Evolutionary conservation across 2,113 vertebrate species (phyloP).

Genomic region (Piaya cayana): DNA sequence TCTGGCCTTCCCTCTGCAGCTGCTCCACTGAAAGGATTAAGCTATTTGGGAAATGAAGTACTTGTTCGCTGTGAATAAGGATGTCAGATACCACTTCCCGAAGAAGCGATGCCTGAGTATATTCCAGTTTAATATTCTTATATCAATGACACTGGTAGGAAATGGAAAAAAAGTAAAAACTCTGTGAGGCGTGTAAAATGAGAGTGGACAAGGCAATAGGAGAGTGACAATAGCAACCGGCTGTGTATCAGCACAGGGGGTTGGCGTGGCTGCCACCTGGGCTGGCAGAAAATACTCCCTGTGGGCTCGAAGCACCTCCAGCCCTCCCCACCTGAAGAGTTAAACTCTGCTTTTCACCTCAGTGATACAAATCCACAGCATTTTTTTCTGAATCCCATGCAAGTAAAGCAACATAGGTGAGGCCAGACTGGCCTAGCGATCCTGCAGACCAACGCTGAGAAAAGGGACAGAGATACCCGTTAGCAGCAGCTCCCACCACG

Average conservation of each 20-base stretch:
- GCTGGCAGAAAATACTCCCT: not conserved
- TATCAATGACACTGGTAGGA: not conserved
- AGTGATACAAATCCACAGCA: accelerated
- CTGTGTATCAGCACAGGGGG: not conserved
- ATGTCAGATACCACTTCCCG: not conserved
- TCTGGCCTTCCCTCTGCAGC: not conserved
- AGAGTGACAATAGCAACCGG: not conserved
- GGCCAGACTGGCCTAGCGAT: not conserved
- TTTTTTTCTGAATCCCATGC: not conserved
- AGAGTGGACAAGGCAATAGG: not conserved
- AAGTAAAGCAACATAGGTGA: not conserved
- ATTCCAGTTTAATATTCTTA: not conserved
- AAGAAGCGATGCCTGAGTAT: accelerated
- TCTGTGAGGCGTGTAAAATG: not conserved
- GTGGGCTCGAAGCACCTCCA: not conserved
- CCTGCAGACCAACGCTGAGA: not conserved
- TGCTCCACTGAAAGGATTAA: not conserved
- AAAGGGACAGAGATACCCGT: not conserved
- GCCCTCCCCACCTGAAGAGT: accelerated
- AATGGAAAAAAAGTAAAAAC: not conserved
- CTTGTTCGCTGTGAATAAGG: not conserved
- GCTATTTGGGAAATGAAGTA: not conserved
- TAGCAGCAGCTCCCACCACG: constrained; percentile 1
- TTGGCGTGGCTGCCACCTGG: not conserved
- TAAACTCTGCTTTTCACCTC: not conserved